These are phyloP conservation scores for Luffia ferchaultella DNA, from an alignment of 2,888 invertebrate species.

Conservation along the genomic window DNA sequence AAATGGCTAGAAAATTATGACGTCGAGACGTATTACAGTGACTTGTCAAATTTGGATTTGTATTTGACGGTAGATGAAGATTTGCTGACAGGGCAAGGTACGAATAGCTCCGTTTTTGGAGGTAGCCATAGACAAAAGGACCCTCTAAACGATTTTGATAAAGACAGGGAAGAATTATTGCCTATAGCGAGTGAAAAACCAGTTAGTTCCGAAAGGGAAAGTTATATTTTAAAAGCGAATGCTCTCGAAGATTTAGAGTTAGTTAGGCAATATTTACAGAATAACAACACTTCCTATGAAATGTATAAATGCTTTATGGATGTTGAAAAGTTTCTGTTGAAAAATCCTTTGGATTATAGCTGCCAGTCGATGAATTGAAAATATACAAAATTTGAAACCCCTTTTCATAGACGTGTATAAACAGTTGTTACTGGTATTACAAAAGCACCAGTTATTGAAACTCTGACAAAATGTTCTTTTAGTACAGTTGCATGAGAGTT, in stretches of 20 bases:
- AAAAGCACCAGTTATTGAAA: too few species aligned
- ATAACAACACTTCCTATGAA: slow-evolving; percentile 20
- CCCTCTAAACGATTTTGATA: slow-evolving; percentile 11
- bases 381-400: too few species aligned
- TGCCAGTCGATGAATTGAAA: too few species aligned
- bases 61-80: slow-evolving; percentile 34
- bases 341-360: slow-evolving; percentile 3
- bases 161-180: slow-evolving; percentile 21
- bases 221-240: slow-evolving; percentile 18
- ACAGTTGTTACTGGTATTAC: too few species aligned
- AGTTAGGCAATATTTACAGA: slow-evolving; percentile 24
- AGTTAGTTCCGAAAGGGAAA: slow-evolving; percentile 20
- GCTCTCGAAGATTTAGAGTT: slow-evolving; percentile 26
- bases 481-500: too few species aligned
- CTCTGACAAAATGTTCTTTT: too few species aligned
- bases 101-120: slow-evolving; percentile 29
- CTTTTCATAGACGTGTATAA: too few species aligned
- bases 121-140: slow-evolving; percentile 26
- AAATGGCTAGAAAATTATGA: slow-evolving; percentile 26
- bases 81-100: slow-evolving; percentile 28
- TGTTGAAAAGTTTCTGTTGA: slow-evolving; percentile 21
- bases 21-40: slow-evolving; percentile 25
- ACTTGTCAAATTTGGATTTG: slow-evolving; percentile 22
- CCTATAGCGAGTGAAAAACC: slow-evolving; percentile 26
- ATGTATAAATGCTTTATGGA: slow-evolving; percentile 25